These are phyloP conservation scores for Anseranas semipalmata DNA, from an alignment of 2,113 vertebrate genomes.

Conservation along the genomic window DNA sequence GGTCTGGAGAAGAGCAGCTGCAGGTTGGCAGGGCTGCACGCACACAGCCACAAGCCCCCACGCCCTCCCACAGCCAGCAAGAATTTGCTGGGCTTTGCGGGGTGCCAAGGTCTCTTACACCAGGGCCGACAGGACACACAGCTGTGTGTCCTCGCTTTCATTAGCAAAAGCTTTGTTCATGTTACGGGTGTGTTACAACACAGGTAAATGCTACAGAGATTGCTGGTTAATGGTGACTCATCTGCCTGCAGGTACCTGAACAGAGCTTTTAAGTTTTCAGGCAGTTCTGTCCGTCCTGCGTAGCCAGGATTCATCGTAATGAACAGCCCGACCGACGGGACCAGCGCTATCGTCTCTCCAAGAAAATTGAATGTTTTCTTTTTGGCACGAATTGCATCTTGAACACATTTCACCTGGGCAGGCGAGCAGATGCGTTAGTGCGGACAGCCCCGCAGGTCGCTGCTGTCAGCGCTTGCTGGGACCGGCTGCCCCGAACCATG, in stretches of 20 bases:
- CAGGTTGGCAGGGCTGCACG: not conserved
- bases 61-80: not conserved
- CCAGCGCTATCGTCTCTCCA: constrained; percentile 68
- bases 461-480: not conserved
- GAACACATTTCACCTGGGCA: constrained; percentile 77
- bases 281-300: constrained; percentile 76
- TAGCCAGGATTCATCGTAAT: constrained; percentile 83
- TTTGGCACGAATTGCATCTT: constrained; percentile 78
- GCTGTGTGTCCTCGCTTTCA: rapidly evolving
- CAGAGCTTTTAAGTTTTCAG: constrained; percentile 78
- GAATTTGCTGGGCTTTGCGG: not conserved
- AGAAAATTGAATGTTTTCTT: constrained; percentile 75
- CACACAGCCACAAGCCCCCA: rapidly evolving
- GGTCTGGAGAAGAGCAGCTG: constrained; percentile 58
- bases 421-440: not conserved
- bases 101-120: not conserved
- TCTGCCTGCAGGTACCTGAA: constrained; percentile 67
- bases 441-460: not conserved
- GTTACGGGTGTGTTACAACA: rapidly evolving
- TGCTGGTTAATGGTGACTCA: not conserved
- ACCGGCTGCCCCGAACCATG: not conserved
- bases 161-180: not conserved
- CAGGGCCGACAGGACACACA: not conserved
- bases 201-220: rapidly evolving
- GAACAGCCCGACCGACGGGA: constrained; percentile 74